A percentile compares a stretch with the other conserved stretches of the same genome.
Conservation (phyloP, 1,140 invertebrate species). For the Macrocentrus cingulum region DNA sequence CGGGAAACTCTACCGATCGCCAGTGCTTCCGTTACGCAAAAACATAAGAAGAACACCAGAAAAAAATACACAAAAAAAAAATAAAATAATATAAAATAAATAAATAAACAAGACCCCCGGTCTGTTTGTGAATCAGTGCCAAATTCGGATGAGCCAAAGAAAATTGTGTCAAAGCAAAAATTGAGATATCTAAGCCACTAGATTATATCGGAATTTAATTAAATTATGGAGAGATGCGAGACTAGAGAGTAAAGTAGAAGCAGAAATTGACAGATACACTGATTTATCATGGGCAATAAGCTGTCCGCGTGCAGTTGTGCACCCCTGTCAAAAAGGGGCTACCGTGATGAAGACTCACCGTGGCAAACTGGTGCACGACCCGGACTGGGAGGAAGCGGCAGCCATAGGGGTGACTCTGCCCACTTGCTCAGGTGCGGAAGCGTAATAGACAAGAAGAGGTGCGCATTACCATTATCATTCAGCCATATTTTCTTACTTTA, state of each 20-base stretch:
- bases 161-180: conserved; percentile 34
- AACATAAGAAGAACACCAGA: conserved; percentile 16
- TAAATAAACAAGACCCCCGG: conserved; percentile 1
- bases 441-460: conserved; percentile 61
- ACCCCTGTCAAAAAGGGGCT: conserved; percentile 88
- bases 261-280: not conserved
- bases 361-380: conserved; percentile 69
- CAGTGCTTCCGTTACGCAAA: conserved; percentile 55
- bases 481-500: conserved; percentile 47
- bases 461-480: conserved; percentile 57
- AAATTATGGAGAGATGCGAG: conserved; percentile 23
- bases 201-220: conserved; percentile 29
- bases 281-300: conserved; percentile 84
- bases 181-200: conserved; percentile 24
- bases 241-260: conserved; percentile 25
- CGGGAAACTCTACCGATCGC: conserved; percentile 41
- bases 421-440: conserved; percentile 85
- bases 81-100: conserved; percentile 1
- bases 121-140: conserved; percentile 24
- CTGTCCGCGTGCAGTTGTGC: conserved; percentile 87
- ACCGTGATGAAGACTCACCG: conserved; percentile 91
- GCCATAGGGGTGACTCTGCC: conserved; percentile 79
- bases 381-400: conserved; percentile 43
- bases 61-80: conserved; percentile 1
- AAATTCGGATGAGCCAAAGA: conserved; percentile 32